phyloP scores from a whole-genome alignment of 2,888 invertebrate genomes.

The Drosophila mulleri region DNA sequence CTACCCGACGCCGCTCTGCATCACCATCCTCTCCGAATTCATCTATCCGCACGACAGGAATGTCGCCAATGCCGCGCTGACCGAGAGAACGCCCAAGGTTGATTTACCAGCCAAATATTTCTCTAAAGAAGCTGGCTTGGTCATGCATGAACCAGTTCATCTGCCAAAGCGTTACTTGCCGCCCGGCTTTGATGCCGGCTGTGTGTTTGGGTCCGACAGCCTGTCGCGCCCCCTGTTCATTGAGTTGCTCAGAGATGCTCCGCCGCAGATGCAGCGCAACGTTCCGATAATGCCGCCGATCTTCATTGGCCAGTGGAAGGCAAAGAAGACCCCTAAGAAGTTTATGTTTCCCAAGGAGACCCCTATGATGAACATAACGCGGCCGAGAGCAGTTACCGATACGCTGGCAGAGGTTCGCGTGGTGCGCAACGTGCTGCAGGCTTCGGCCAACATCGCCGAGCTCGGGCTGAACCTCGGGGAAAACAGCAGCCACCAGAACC shows the following conservation, averaged over 20 bases:
- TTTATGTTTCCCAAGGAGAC: not conserved
- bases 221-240: not conserved
- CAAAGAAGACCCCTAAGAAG: not conserved
- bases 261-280: slow-evolving; percentile 2
- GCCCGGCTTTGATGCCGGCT: slow-evolving; percentile 33
- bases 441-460: not conserved
- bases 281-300: slow-evolving; percentile 14
- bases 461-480: not conserved
- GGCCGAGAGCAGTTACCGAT: not conserved
- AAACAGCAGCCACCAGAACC: too few relatives aligned
- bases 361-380: not conserved
- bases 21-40: slow-evolving; percentile 18
- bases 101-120: slow-evolving; percentile 10
- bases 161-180: slow-evolving; percentile 28
- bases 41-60: slow-evolving; percentile 14
- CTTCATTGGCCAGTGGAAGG: slow-evolving; percentile 32
- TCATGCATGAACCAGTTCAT: slow-evolving; percentile 6
- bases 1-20: not conserved
- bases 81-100: slow-evolving; percentile 11
- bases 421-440: not conserved
- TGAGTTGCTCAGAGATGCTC: not conserved
- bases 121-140: not conserved
- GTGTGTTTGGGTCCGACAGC: slow-evolving; percentile 19
- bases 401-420: not conserved
- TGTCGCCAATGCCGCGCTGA: not conserved